Percentiles rank a stretch among this genome's conserved stretches.
Evolutionary conservation across 2,113 vertebrate genomes (phyloP).

Genomic region (Orycteropus afer): DNA sequence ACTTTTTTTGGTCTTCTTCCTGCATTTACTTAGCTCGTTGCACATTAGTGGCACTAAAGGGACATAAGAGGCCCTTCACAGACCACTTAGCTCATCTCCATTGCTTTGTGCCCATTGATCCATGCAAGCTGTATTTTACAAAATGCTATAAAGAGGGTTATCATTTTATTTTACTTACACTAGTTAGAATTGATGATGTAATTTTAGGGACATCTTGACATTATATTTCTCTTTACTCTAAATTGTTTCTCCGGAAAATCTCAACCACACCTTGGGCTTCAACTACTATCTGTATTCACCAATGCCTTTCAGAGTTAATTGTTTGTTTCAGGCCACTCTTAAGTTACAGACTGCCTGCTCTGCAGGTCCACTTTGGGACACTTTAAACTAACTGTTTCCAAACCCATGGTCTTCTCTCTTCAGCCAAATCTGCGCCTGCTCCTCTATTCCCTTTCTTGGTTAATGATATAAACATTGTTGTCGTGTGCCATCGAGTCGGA

Average conservation of each 20-base stretch:
- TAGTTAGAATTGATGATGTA: slow-evolving; percentile 36
- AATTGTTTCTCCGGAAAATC: background rate
- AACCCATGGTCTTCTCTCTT: background rate
- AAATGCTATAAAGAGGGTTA: slow-evolving; percentile 42
- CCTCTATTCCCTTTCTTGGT: background rate
- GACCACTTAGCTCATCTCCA: slow-evolving; percentile 29
- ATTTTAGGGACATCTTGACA: slow-evolving; percentile 65
- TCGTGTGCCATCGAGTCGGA: no score
- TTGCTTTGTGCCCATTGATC: background rate
- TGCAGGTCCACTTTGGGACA: background rate
- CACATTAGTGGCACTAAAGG: slow-evolving; percentile 48
- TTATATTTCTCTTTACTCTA: slow-evolving; percentile 1
- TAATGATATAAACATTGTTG: no score
- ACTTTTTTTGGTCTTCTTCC: background rate
- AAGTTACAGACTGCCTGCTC: background rate
- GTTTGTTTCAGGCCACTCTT: background rate
- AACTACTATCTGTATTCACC: background rate
- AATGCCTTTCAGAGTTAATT: background rate
- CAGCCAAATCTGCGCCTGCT: background rate
- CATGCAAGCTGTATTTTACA: background rate
- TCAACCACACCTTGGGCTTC: background rate
- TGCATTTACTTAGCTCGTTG: slow-evolving; percentile 43
- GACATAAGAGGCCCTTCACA: slow-evolving; percentile 58
- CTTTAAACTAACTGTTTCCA: background rate
- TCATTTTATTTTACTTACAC: slow-evolving; percentile 56